Conservation (phyloP, 2,888 invertebrate genomes). For the Cephonodes hylas region DNA sequence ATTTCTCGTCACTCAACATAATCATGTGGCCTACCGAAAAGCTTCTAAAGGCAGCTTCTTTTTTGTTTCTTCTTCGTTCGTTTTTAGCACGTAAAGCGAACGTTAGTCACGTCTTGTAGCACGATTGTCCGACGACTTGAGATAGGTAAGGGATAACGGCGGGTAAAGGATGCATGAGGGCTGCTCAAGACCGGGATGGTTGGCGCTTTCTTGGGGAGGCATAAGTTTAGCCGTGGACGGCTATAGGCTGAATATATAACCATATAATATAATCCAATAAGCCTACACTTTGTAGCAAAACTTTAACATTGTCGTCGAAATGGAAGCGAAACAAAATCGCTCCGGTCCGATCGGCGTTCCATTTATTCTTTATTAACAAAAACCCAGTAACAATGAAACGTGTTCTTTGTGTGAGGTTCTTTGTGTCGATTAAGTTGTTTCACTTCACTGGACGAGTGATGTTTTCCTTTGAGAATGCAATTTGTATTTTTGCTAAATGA, state of each 20-base stretch:
- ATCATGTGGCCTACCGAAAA: too few species aligned
- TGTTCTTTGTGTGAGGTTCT: not conserved
- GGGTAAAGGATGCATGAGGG: too few species aligned
- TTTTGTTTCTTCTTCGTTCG: too few species aligned
- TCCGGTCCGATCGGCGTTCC: not conserved
- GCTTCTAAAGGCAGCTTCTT: too few species aligned
- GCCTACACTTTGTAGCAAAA: not conserved
- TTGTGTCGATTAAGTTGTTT: not conserved
- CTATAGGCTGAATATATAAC: too few species aligned
- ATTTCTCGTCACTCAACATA: too few species aligned
- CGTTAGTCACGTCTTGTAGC: not conserved
- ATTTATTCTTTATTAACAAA: conserved; percentile 3
- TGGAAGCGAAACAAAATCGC: not conserved
- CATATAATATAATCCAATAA: too few species aligned
- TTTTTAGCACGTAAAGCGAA: too few species aligned
- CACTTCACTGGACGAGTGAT: not conserved
- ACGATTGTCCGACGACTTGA: not conserved
- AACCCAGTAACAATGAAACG: not conserved
- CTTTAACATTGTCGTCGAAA: not conserved
- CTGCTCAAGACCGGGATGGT: too few species aligned
- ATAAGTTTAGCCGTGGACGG: not conserved
- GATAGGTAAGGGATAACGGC: too few species aligned
- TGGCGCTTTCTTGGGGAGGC: not conserved
- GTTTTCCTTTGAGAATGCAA: not conserved
- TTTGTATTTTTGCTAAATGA: not conserved